These are phyloP conservation scores for Ascidia mentula DNA, from an alignment of 23 tunicate genomes.

Conservation along the genomic window DNA sequence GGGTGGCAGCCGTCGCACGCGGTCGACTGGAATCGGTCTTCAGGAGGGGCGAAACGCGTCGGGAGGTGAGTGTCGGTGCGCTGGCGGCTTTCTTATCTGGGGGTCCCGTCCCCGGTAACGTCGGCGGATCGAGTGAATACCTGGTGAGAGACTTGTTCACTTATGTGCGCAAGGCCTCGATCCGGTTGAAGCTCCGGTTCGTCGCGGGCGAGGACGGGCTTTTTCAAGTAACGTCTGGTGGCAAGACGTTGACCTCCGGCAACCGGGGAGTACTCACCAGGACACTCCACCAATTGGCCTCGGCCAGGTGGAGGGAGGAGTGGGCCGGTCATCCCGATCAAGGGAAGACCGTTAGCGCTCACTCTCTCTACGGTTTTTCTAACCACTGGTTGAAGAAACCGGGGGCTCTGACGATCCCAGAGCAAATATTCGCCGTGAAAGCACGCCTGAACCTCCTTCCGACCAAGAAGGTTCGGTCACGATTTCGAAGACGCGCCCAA, in stretches of 20 bases:
- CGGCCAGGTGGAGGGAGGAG: neutral
- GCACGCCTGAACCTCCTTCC: no score
- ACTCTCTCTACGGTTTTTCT: neutral
- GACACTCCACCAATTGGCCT: neutral
- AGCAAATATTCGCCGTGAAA: neutral
- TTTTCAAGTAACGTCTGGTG: no score
- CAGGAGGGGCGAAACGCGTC: neutral
- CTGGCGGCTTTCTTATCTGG: neutral
- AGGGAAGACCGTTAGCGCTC: slow-evolving; percentile 15
- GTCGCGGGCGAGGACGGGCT: no score
- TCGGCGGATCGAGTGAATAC: no score
- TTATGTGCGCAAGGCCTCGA: no score
- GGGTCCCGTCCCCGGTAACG: no score
- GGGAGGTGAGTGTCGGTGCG: neutral
- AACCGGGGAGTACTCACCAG: neutral
- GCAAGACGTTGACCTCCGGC: neutral
- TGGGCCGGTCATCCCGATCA: slow-evolving; percentile 20
- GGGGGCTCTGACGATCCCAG: neutral
- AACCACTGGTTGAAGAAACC: no score
- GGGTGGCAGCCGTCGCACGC: neutral
- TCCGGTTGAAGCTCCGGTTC: no score
- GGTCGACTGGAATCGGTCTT: neutral
- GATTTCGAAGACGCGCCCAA: no score
- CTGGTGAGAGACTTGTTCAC: no score
- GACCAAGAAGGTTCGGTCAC: no score